Conservation (phyloP, 2,797 vertebrate genomes). For the Simalia tracyae region DNA sequence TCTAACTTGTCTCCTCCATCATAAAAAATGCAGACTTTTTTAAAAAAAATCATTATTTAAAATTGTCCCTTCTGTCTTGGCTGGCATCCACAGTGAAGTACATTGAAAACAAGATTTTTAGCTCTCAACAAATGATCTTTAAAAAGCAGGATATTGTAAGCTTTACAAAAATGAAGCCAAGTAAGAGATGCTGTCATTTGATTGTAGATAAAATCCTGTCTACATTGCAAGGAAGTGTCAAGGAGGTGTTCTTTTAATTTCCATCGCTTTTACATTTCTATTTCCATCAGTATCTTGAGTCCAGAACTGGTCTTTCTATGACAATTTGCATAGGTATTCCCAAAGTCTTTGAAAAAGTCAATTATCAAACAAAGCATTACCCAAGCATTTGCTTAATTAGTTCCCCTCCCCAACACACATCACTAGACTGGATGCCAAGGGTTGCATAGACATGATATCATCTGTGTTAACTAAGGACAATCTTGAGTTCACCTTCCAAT, state of each 20-base stretch:
- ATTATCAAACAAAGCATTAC: neutral
- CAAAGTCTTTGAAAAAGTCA: neutral
- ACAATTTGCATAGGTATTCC: neutral
- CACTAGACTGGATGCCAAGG: neutral
- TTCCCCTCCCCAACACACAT: neutral
- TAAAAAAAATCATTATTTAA: neutral
- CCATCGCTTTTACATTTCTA: neutral
- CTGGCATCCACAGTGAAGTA: no score
- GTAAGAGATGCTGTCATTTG: neutral
- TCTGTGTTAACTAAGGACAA: neutral
- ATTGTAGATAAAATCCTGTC: neutral
- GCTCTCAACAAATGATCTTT: neutral
- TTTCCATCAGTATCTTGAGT: neutral
- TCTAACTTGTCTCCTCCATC: neutral
- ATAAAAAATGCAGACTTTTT: neutral
- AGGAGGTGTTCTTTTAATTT: neutral
- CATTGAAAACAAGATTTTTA: no score
- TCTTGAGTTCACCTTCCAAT: neutral
- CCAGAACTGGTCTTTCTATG: neutral
- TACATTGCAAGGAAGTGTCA: neutral
- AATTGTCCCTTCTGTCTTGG: neutral
- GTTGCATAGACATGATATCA: neutral
- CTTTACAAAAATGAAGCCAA: neutral
- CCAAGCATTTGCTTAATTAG: neutral
- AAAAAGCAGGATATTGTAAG: neutral